Base-by-base conservation (phyloP, 2,888 invertebrate species). In the Meandrusa payeni region DNA sequence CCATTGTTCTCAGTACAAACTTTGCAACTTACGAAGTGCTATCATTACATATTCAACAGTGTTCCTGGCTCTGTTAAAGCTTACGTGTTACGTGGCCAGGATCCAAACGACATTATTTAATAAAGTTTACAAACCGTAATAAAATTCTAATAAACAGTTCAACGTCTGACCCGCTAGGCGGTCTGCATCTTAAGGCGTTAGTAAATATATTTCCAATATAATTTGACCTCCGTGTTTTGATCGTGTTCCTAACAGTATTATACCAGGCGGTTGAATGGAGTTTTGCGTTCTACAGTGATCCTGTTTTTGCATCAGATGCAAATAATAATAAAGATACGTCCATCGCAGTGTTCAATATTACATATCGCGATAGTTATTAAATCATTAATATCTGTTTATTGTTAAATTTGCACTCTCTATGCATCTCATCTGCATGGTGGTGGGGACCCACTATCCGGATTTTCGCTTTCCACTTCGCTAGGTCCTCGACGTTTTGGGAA, bases 121-220 rank as follows among this genome's bases (percentile, higher is more conserved):
- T 73, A 69, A 65, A 74, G 69, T 73, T 73, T 69, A 72, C 66
- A 69, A 68, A 65, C 61, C 60, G 61, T 67, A 74, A 73, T 78
- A 76, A 78, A 79, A 78, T 72, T 69, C 73, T 72, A 68, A 76
- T 76, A 78, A 75, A 77, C 68, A 64, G 67, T 74, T 65, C 78
- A 77, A 76, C 77, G 70, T 73, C 69, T 74, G 67, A 66, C 73
- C 73, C 69, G 64, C 68, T 72, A 75, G 75, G 76, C 73, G 77
- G 77, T 76, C 75, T 55, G 46, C 57, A 68, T 69, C 59, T 41
- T 41, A 48, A 43, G 44, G 39, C 50, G 55, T 47, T 49, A 69
- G 47, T 41, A 17, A 33, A 41, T 34, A 41, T 17, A 6, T 10
- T 6, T 9, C 29, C 19, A 36, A 7, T 24, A 15, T 43, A 26